A percentile compares a stretch with the other conserved stretches of the same genome.
Conservation (phyloP, 1,140 invertebrate species). For the Globodera rostochiensis region DNA sequence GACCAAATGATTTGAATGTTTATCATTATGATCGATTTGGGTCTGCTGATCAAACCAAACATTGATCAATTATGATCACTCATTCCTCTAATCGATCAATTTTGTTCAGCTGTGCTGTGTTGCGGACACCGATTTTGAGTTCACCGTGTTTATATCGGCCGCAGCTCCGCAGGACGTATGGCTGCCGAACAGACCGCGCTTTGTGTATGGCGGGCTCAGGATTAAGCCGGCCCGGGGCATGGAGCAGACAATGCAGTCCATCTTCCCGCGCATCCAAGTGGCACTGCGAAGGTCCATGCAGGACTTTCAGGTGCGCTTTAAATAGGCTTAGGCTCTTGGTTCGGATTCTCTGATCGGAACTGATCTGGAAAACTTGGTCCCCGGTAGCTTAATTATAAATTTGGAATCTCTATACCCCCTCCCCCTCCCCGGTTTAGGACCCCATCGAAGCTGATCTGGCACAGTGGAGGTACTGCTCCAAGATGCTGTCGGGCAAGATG, state of each 20-base stretch:
- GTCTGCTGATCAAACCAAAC: too few species aligned
- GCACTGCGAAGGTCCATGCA: constrained; percentile 73
- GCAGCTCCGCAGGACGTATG: constrained; percentile 77
- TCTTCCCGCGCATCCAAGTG: constrained; percentile 69
- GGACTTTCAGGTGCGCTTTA: constrained; percentile 67
- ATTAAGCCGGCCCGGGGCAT: constrained; percentile 59
- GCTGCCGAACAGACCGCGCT: constrained; percentile 73
- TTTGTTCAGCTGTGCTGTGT: constrained; percentile 72
- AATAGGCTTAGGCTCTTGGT: too few species aligned
- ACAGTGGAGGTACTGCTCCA: constrained; percentile 80
- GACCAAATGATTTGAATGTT: background rate
- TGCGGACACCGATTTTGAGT: constrained; percentile 81
- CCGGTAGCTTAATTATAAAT: background rate
- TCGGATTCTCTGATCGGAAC: background rate
- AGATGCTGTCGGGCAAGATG: constrained; percentile 75
- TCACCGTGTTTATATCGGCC: constrained; percentile 78
- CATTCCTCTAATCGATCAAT: background rate
- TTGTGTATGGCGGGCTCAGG: constrained; percentile 75
- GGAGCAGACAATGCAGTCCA: constrained; percentile 61
- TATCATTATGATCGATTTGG: too few species aligned
- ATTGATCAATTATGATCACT: too few species aligned
- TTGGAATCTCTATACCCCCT: too few species aligned
- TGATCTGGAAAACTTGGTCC: background rate
- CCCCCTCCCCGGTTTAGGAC: constrained; percentile 57
- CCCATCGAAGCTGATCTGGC: constrained; percentile 73